Base-by-base conservation (phyloP, 1,140 invertebrate genomes). In the Hylaeus anthracinus region DNA sequence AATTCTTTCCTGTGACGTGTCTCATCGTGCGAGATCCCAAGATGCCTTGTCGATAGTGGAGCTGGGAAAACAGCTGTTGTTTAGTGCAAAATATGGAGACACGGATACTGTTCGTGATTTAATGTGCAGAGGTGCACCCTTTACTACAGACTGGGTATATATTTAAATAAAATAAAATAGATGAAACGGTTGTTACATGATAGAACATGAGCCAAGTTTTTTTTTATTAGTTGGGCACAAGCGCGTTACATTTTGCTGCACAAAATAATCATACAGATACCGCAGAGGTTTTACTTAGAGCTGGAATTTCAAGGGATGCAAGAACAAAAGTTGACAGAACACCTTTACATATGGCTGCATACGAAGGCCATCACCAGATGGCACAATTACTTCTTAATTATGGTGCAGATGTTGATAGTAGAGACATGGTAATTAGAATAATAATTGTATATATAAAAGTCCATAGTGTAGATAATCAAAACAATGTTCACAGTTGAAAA, bases 241-340 rank as follows among this genome's bases (percentile, higher is more conserved):
- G 97, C 81, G 97, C 98, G 1, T 93, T 99, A 55, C 98, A 99
- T 93, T 95, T 97, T 84, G 97, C 98, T 55, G 97, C 97, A 14
- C 96, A 96, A 91, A 96, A 96, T 92, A 97, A 97, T 88, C 97
- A 98, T 90, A 90, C 95, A 65, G 96, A 96, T 82, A 97, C 97
- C 69, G 97, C 97, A 80, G 96, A 97, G 86, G 95, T 98, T 79
- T 94, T 99, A 55, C 93, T 98, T 43, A 94, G 96, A 82, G 97
- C 97, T 53, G 98, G 98, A 64, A 97, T 98, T 81, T 97, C 96
- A 51, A 95, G 96, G 86, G 98, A 98, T 94, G 96, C 97, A 4
- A 95, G 97, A 85, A 99, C 98, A 15, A 99, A 99, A 94, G 97
- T 98, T 1, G 97, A 98, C 90, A 95, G 97, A 88, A 98, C 98